phyloP scores from a whole-genome alignment of 2,888 invertebrate species.

The Diplazon laetatorius region DNA sequence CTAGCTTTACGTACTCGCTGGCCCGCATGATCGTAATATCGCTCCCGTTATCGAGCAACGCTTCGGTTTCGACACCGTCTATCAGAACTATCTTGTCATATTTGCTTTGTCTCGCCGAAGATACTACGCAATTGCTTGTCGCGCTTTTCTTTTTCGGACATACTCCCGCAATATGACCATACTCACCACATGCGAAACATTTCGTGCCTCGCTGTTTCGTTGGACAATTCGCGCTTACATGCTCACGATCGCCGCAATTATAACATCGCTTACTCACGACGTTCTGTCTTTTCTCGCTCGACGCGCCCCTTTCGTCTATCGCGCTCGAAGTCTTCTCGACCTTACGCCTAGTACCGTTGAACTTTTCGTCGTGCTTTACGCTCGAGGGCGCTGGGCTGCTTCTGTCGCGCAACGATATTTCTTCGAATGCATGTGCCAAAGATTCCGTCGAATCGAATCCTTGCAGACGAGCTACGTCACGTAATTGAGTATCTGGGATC shows the following conservation, averaged over 20 bases:
- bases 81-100: constrained; percentile 35
- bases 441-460: not conserved
- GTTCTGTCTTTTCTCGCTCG: not conserved
- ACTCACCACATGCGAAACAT: constrained; percentile 59
- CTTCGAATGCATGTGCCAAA: not conserved
- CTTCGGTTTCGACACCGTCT: constrained; percentile 11
- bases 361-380: constrained; percentile 16
- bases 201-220: constrained; percentile 56
- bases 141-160: constrained; percentile 40
- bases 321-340: constrained; percentile 10
- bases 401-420: constrained; percentile 30
- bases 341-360: constrained; percentile 23
- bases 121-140: constrained; percentile 13
- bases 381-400: not conserved
- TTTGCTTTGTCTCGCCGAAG: not conserved
- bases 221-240: constrained; percentile 50
- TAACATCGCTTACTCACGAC: constrained; percentile 26
- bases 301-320: constrained; percentile 3
- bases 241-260: constrained; percentile 44
- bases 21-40: constrained; percentile 43
- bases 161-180: constrained; percentile 59
- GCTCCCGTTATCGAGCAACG: constrained; percentile 35
- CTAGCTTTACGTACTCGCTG: constrained; percentile 23
- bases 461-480: constrained; percentile 24
- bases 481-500: constrained; percentile 27